These are phyloP conservation scores for Trichomycterus rosablanca DNA, from an alignment of 2,113 vertebrate species.

Conservation along the genomic window DNA sequence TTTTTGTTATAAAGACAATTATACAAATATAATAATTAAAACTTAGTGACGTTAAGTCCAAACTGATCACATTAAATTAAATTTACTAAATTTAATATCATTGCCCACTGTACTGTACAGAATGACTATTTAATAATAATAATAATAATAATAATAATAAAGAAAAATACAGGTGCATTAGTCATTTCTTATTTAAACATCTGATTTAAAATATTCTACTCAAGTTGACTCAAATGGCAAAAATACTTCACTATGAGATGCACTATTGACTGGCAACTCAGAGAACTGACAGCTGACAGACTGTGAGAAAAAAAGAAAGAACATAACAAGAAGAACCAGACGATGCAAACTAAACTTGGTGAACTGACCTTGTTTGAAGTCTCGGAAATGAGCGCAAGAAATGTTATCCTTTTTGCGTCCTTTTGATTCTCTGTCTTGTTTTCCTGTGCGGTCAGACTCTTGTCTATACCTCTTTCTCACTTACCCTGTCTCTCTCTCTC, in stretches of 20 bases:
- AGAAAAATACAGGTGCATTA: too few relatives aligned
- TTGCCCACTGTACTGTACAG: too few relatives aligned
- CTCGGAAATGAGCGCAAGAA: constrained; percentile 25
- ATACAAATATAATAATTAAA: too few relatives aligned
- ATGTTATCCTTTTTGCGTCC: constrained; percentile 38
- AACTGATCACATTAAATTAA: too few relatives aligned
- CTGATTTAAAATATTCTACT: constrained; percentile 6
- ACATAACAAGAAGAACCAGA: not conserved
- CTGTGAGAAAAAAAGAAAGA: not conserved
- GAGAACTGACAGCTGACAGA: constrained; percentile 36
- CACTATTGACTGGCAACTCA: constrained; percentile 5
- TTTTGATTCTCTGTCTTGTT: constrained; percentile 34
- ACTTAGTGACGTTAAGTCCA: too few relatives aligned
- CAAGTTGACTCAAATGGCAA: constrained; percentile 7
- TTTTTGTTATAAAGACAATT: too few relatives aligned
- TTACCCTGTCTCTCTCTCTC: constrained; percentile 20
- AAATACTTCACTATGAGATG: not conserved
- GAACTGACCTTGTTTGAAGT: constrained; percentile 41
- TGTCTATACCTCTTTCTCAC: constrained; percentile 17
- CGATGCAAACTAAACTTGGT: constrained; percentile 1
- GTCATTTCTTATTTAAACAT: not conserved
- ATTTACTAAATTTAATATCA: too few relatives aligned
- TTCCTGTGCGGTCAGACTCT: constrained; percentile 40
- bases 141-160: too few relatives aligned
- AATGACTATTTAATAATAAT: too few relatives aligned